Percentiles rank a stretch among this genome's conserved stretches.
Conservation (phyloP, 1,140 invertebrate species). For the Drosophila repleta region DNA sequence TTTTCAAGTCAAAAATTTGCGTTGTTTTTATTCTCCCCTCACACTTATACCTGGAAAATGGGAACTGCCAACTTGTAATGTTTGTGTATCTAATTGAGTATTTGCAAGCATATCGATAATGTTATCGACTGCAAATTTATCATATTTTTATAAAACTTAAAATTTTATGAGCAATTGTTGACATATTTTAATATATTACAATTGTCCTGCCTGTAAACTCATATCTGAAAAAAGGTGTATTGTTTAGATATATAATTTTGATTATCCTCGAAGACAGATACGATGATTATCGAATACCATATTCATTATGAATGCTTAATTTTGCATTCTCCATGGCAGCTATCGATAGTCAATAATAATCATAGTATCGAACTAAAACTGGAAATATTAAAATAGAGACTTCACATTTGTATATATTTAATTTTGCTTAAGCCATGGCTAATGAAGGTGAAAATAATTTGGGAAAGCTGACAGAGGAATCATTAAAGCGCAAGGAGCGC, state of each 20-base stretch:
- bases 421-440: slow-evolving; percentile 36
- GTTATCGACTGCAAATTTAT: neutral
- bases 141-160: neutral
- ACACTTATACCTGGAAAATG: slow-evolving; percentile 21
- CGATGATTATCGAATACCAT: no score
- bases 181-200: no score
- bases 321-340: no score
- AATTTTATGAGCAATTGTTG: no score
- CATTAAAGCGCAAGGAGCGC: slow-evolving; percentile 91
- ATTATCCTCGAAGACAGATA: no score
- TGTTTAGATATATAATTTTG: no score
- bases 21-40: slow-evolving; percentile 39
- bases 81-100: slow-evolving; percentile 23
- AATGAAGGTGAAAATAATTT: slow-evolving; percentile 44
- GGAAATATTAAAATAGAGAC: neutral
- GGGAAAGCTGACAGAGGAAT: slow-evolving; percentile 90
- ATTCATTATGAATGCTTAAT: no score
- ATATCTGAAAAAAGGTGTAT: no score
- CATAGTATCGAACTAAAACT: slow-evolving; percentile 7
- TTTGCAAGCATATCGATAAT: neutral
- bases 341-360: neutral
- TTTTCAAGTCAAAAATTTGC: slow-evolving; percentile 34
- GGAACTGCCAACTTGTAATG: slow-evolving; percentile 33
- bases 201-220: no score
- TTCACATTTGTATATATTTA: slow-evolving; percentile 3